phyloP scores from a whole-genome alignment of 2,888 invertebrate species.

The Cynaeus angustus region DNA sequence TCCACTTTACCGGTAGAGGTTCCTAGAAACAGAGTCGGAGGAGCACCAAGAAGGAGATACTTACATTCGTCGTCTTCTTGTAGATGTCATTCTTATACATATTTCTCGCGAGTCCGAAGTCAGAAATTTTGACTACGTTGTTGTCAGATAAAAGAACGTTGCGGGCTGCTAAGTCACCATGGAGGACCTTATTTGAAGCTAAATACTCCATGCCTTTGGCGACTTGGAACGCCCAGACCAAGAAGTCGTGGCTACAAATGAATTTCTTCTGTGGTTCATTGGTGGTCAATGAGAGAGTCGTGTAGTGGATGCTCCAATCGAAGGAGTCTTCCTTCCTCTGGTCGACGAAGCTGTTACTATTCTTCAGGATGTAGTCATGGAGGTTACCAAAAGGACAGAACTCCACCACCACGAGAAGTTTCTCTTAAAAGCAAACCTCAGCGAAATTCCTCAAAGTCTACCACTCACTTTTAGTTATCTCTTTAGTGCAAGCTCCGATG shows the following conservation, averaged over 20 bases:
- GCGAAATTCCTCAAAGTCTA: background rate
- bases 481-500: slow-evolving; percentile 90
- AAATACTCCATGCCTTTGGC: slow-evolving; percentile 97
- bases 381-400: slow-evolving; percentile 23
- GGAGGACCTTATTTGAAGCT: slow-evolving; percentile 88
- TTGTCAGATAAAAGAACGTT: slow-evolving; percentile 92
- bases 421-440: slow-evolving; percentile 12
- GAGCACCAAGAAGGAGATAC: slow-evolving; percentile 54
- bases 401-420: slow-evolving; percentile 22
- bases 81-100: slow-evolving; percentile 94
- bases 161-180: slow-evolving; percentile 92
- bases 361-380: slow-evolving; percentile 10
- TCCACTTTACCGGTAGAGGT: slow-evolving; percentile 95
- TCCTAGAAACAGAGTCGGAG: slow-evolving; percentile 71
- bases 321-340: slow-evolving; percentile 3
- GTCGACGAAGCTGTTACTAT: slow-evolving; percentile 16
- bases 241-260: slow-evolving; percentile 7
- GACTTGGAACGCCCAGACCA: slow-evolving; percentile 83
- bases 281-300: too few species aligned
- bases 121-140: slow-evolving; percentile 96
- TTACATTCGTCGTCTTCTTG: slow-evolving; percentile 88
- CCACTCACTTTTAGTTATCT: slow-evolving; percentile 78
- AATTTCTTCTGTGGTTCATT: too few species aligned
- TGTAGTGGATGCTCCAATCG: slow-evolving; percentile 1
- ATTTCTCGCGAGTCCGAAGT: slow-evolving; percentile 95